A percentile compares a stretch with the other conserved stretches of the same genome.
These are phyloP conservation scores for Listronotus bonariensis DNA, from an alignment of 1,140 invertebrate genomes.

Conservation along the genomic window DNA sequence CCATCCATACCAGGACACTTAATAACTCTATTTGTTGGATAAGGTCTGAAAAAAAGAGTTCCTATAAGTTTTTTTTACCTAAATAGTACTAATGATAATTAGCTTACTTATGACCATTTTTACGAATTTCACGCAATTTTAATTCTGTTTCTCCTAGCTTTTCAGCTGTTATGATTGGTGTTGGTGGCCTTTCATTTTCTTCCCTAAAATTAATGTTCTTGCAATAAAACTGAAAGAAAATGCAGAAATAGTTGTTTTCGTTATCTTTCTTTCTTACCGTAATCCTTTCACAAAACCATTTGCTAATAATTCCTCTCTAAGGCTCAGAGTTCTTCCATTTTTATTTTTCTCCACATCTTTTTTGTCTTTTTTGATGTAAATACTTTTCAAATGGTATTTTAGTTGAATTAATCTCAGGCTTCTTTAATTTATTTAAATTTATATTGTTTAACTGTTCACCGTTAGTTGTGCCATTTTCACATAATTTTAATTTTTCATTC, in stretches of 20 bases:
- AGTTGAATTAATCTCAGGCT: constrained; percentile 20
- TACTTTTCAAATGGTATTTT: constrained; percentile 37
- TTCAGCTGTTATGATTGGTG: constrained; percentile 23
- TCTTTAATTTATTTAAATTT: constrained; percentile 19
- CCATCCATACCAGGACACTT: background rate
- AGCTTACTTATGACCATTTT: constrained; percentile 34
- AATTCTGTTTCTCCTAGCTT: constrained; percentile 21
- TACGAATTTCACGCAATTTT: constrained; percentile 24
- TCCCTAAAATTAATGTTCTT: constrained; percentile 13
- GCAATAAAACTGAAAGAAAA: background rate
- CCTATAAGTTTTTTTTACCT: background rate
- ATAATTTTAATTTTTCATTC: constrained; percentile 24
- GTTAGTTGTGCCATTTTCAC: background rate
- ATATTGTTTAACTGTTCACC: constrained; percentile 1
- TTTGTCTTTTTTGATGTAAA: constrained; percentile 30
- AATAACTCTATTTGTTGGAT: background rate
- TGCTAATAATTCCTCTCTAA: constrained; percentile 21
- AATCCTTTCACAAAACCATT: constrained; percentile 17
- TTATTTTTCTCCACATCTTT: constrained; percentile 25
- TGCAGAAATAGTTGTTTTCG: too few relatives aligned
- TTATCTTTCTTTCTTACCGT: background rate
- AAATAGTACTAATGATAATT: background rate
- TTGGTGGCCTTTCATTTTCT: background rate
- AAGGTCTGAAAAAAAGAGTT: constrained; percentile 10
- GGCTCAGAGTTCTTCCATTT: constrained; percentile 27